A percentile compares a stretch with the other conserved stretches of the same genome.
Evolutionary conservation across 1,140 invertebrate genomes (phyloP).

Genomic region (Drosophila parabipectinata): DNA sequence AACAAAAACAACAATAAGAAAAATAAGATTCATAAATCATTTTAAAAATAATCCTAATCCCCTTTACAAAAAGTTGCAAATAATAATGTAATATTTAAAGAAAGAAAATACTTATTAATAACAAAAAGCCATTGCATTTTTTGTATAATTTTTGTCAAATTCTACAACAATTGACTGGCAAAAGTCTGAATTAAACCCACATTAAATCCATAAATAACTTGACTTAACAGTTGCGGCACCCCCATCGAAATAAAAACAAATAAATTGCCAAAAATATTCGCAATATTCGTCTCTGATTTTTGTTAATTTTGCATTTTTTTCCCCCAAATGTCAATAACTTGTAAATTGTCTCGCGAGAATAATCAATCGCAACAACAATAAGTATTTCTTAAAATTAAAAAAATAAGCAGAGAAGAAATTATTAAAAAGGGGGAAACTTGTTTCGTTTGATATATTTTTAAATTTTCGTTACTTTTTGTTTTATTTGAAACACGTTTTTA

Average conservation of each 20-base stretch:
- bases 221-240: constrained; percentile 2
- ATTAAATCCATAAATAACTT: constrained; percentile 27
- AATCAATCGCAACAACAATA: constrained; percentile 3
- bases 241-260: constrained; percentile 8
- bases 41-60: background rate
- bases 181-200: background rate
- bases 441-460: constrained; percentile 54
- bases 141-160: background rate
- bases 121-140: background rate
- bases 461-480: constrained; percentile 27
- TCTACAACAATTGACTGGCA: background rate
- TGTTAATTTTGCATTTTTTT: constrained; percentile 8
- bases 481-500: constrained; percentile 66
- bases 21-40: background rate
- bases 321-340: constrained; percentile 71
- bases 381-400: constrained; percentile 35
- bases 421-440: constrained; percentile 46
- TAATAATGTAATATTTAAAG: background rate
- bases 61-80: background rate
- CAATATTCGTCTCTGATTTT: constrained; percentile 9
- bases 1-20: background rate
- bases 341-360: constrained; percentile 40
- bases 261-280: constrained; percentile 10
- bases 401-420: background rate
- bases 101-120: too few relatives aligned